Base-by-base conservation (phyloP, 2,888 invertebrate species). In the Margaritifera margaritifera region DNA sequence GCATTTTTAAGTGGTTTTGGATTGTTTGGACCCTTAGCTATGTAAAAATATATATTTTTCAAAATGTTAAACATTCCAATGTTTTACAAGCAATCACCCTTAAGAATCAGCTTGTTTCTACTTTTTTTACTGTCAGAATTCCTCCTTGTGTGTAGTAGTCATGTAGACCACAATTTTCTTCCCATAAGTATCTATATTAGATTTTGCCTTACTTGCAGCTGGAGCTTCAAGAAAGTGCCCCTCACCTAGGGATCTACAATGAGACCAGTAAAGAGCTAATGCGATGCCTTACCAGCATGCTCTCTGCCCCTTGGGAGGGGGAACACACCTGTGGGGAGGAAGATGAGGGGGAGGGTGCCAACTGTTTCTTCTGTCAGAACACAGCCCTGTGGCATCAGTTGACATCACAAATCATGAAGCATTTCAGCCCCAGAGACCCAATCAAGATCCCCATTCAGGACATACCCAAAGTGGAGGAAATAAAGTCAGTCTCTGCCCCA, bases 341-440 rank as follows among this genome's bases (percentile, higher is more conserved):
- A 42, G 87, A 88, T 80, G 82, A 91, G 83, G 89, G 90, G 79
- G 90, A 90, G 54, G 89, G 90, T 55, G 88, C 89, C 50, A 96
- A 97, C 88, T 99, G 98, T 87, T 93, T 94, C 65, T 96, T 95
- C 88, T 99, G 98, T 90, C 97, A 97, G 75, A 86, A 87, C 65
- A 81, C 83, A 24, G 95, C 97, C 52, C 94, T 97, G 91, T 98
- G 98, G 95, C 97, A 98, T 90, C 98, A 97, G 89, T 91, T 98
- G 65, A 82, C 83, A 15, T 74, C 80, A 6, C 79, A 85, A 65
- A 80, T 87, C 22, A 82, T 88, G 82, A 79, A 83, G 68, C 83
- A 84, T 74, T 82, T 89, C 53, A 84, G 85, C 57, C 88, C 89
- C 0, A 72, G 83, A 20, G 85, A 88, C 68, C 86, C 86, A 19